A percentile compares a stretch with the other conserved stretches of the same genome.
Conservation (phyloP, 2,888 invertebrate species). For the Erynnis tages region DNA sequence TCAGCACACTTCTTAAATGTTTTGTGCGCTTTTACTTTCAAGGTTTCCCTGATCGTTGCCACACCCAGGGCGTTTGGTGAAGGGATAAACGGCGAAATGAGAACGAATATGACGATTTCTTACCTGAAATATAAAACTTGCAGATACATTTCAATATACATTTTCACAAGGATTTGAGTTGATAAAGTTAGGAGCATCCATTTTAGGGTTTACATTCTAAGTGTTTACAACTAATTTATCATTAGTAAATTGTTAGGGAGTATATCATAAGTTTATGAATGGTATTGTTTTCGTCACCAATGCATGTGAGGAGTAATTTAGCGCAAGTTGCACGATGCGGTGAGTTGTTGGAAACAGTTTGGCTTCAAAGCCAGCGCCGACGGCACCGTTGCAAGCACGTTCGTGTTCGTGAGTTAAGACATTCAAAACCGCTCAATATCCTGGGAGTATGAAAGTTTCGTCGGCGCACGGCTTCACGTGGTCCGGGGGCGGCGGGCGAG, state of each 20-base stretch:
- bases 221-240: no score
- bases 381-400: slow-evolving; percentile 62
- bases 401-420: slow-evolving; percentile 81
- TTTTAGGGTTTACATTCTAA: no score
- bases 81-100: no score
- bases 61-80: no score
- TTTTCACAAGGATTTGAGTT: no score
- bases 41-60: no score
- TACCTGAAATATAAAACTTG: no score
- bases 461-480: slow-evolving; percentile 80
- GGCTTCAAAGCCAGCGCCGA: slow-evolving; percentile 64
- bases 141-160: no score
- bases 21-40: no score
- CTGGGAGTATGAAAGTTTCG: slow-evolving; percentile 80
- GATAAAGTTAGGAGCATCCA: no score
- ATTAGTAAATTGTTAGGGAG: slow-evolving; percentile 12
- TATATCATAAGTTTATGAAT: slow-evolving; percentile 14
- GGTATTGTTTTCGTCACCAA: slow-evolving; percentile 15
- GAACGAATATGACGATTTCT: no score
- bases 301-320: slow-evolving; percentile 42
- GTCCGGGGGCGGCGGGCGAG: slow-evolving; percentile 77
- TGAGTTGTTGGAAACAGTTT: slow-evolving; percentile 66
- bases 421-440: slow-evolving; percentile 82
- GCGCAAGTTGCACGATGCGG: slow-evolving; percentile 48
- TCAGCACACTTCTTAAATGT: no score